These are phyloP conservation scores for Cyprinus carpio DNA, from an alignment of 2,113 vertebrate genomes.

Conservation along the genomic window DNA sequence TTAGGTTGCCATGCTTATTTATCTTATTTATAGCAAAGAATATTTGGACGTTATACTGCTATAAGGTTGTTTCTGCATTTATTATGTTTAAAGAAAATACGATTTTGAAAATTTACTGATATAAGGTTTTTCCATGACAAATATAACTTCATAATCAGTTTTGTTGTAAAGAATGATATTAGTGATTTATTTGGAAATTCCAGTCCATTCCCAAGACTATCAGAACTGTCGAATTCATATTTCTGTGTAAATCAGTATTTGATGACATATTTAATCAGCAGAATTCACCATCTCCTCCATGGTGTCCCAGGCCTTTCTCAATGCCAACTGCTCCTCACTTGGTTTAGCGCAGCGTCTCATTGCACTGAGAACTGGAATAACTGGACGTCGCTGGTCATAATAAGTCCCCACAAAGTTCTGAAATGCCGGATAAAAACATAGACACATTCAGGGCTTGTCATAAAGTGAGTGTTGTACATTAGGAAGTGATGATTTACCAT, in stretches of 20 bases:
- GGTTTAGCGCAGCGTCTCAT: slow-evolving; percentile 61
- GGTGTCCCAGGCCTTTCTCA: slow-evolving; percentile 71
- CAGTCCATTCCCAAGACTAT: not conserved
- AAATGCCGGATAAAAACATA: slow-evolving; percentile 65
- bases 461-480: not conserved
- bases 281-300: slow-evolving; percentile 73
- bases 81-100: too few species aligned
- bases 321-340: slow-evolving; percentile 61
- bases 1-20: too few species aligned
- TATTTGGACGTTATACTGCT: too few species aligned
- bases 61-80: too few species aligned
- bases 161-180: too few species aligned
- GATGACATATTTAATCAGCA: not conserved
- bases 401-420: slow-evolving; percentile 75
- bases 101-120: too few species aligned
- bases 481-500: not conserved
- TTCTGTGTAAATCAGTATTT: not conserved
- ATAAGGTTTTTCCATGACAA: too few species aligned
- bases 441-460: not conserved
- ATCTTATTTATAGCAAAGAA: too few species aligned
- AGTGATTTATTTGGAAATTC: too few species aligned
- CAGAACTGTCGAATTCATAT: not conserved
- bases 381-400: slow-evolving; percentile 68
- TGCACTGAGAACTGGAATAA: slow-evolving; percentile 68
- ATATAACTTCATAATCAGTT: too few species aligned